Conservation (phyloP, 2,888 invertebrate genomes). For the Doris montereyensis region DNA sequence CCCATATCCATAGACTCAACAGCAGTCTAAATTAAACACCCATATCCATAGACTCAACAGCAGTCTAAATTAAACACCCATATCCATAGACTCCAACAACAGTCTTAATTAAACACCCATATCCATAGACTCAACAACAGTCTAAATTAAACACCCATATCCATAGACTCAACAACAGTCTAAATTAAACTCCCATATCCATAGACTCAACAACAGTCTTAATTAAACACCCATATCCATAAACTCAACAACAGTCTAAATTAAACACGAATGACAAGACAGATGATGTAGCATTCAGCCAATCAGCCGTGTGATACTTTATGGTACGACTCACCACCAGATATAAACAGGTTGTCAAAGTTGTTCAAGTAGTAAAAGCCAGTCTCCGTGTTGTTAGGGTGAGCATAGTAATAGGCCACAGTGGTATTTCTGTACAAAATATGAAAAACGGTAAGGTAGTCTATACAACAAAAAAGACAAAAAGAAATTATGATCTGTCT, state of each 20-base stretch:
- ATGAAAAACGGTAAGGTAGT: no score
- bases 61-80: no score
- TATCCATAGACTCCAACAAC: no score
- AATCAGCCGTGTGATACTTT: no score
- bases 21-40: no score
- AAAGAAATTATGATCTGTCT: no score
- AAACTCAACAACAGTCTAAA: background rate
- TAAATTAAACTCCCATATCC: conserved; percentile 45
- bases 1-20: no score
- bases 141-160: background rate
- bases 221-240: conserved; percentile 44
- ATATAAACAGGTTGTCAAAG: conserved; percentile 84
- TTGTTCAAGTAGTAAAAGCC: conserved; percentile 92
- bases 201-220: background rate
- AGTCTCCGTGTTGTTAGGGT: conserved; percentile 77
- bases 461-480: no score
- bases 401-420: conserved; percentile 87
- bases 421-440: conserved; percentile 81
- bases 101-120: no score
- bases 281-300: no score
- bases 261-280: no score
- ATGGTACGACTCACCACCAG: conserved; percentile 75
- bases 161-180: background rate
- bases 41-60: no score
- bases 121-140: background rate